These are phyloP conservation scores for Heterochromis multidens DNA, from an alignment of 2,113 vertebrate species.

Conservation along the genomic window DNA sequence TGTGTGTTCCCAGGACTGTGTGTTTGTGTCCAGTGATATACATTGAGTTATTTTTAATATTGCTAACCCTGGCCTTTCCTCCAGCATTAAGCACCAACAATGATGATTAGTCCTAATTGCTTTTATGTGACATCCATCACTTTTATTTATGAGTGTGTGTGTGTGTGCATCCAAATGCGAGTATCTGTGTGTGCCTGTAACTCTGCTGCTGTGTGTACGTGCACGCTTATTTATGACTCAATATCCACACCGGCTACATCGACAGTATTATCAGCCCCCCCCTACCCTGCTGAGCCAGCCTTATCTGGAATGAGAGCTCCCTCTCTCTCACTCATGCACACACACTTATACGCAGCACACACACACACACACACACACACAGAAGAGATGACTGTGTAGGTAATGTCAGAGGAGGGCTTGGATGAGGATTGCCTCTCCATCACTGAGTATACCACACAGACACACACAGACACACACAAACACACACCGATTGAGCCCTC, in stretches of 20 bases:
- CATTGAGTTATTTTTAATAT: slow-evolving; percentile 58
- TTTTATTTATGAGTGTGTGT: slow-evolving; percentile 54
- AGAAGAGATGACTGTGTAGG: slow-evolving; percentile 36
- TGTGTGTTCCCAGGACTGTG: background rate
- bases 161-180: background rate
- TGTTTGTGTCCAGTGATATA: slow-evolving; percentile 33
- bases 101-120: slow-evolving; percentile 68
- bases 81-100: slow-evolving; percentile 54
- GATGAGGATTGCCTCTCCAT: slow-evolving; percentile 57
- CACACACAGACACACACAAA: background rate
- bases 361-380: background rate
- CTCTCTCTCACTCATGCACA: slow-evolving; percentile 1
- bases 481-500: background rate
- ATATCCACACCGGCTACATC: slow-evolving; percentile 67
- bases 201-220: background rate
- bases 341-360: background rate
- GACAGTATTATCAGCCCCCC: slow-evolving; percentile 60
- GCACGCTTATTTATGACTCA: slow-evolving; percentile 71
- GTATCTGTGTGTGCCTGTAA: background rate
- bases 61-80: slow-evolving; percentile 47
- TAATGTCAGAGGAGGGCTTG: slow-evolving; percentile 54
- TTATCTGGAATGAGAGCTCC: slow-evolving; percentile 57
- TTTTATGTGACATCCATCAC: slow-evolving; percentile 51
- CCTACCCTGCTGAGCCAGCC: slow-evolving; percentile 64
- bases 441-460: background rate